phyloP scores from a whole-genome alignment of 1,140 invertebrate species.

The Heliconius himera region DNA sequence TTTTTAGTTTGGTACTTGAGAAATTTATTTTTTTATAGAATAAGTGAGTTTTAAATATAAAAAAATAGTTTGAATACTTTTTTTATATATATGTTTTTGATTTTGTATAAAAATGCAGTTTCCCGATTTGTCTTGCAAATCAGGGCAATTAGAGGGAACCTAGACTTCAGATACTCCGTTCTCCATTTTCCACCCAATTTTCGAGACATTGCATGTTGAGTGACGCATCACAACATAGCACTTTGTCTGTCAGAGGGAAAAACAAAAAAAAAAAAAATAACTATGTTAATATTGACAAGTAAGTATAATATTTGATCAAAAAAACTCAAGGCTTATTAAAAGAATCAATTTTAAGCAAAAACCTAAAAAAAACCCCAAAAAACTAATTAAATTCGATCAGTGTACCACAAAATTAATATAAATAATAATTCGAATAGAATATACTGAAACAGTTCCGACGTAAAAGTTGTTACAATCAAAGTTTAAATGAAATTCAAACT shows the following conservation, averaged over 20 bases:
- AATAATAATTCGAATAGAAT: conserved; percentile 5
- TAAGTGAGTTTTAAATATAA: neutral
- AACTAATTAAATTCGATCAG: neutral
- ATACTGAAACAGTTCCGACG: neutral
- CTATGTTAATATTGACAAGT: too few species aligned
- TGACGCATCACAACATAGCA: too few species aligned
- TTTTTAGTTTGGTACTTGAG: neutral
- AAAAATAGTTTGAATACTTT: neutral
- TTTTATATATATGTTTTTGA: neutral
- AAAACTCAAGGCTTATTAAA: neutral
- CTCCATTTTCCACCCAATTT: neutral
- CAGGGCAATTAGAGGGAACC: too few species aligned
- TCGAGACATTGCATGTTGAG: neutral
- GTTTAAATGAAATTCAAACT: conserved; percentile 32
- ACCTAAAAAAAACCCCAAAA: neutral
- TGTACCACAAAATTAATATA: neutral
- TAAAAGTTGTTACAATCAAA: conserved; percentile 30
- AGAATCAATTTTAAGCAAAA: neutral
- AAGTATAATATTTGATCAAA: too few species aligned
- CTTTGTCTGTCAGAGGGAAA: too few species aligned
- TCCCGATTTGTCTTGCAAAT: too few species aligned
- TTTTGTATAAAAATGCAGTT: too few species aligned
- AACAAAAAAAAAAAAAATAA: too few species aligned
- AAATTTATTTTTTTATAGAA: neutral
- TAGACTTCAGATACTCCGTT: neutral